Evolutionary conservation across 2,113 vertebrate genomes (phyloP).

Genomic region (Notarius quadriscutis): DNA sequence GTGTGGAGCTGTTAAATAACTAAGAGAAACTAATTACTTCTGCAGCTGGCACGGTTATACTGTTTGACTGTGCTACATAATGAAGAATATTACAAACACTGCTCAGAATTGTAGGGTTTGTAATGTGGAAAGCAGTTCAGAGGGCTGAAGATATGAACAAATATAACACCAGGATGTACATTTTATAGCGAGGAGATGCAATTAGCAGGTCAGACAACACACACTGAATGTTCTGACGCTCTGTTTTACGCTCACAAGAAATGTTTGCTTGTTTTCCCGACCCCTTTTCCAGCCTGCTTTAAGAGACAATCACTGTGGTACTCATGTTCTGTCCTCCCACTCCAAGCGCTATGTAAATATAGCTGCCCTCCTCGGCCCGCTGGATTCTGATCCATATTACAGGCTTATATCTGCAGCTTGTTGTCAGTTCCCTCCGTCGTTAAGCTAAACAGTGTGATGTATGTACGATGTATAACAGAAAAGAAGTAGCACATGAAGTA

Average conservation of each 20-base stretch:
- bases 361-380: slow-evolving; percentile 58
- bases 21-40: background rate
- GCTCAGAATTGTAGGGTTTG: too few relatives aligned
- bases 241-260: background rate
- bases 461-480: background rate
- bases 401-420: slow-evolving; percentile 11
- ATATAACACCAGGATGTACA: background rate
- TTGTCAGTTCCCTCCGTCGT: slow-evolving; percentile 16
- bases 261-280: slow-evolving; percentile 20
- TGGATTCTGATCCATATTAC: slow-evolving; percentile 61
- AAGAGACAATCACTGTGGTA: slow-evolving; percentile 57
- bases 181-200: background rate
- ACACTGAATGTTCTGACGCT: slow-evolving; percentile 16
- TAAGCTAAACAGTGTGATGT: background rate
- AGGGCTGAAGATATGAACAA: background rate
- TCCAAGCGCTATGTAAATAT: slow-evolving; percentile 57
- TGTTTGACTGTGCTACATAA: background rate
- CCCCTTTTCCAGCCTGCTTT: slow-evolving; percentile 43
- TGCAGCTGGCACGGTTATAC: background rate
- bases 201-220: slow-evolving; percentile 15
- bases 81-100: background rate
- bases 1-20: background rate
- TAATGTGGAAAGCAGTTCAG: background rate
- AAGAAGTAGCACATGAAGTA: background rate
- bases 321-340: slow-evolving; percentile 60